phyloP scores from a whole-genome alignment of 2,113 vertebrate genomes.

The Macquaria ambigua region DNA sequence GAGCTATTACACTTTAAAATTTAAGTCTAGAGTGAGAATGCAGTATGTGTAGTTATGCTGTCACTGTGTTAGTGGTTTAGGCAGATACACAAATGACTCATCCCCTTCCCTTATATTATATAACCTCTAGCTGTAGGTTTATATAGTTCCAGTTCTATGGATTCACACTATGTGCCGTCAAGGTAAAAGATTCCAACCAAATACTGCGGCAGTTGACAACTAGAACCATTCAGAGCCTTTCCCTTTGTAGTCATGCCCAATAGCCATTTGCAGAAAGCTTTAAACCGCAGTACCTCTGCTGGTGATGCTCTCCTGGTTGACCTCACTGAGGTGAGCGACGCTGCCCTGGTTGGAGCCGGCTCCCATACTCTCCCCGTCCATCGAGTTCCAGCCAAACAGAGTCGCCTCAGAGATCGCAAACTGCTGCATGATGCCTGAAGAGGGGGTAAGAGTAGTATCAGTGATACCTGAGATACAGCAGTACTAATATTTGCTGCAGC shows the following conservation, averaged over 20 bases:
- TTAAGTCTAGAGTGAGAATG: background rate
- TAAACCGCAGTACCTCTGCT: conserved; percentile 80
- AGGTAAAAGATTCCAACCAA: background rate
- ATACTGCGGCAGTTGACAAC: background rate
- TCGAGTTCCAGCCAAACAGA: conserved; percentile 95
- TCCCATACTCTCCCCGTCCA: conserved; percentile 95
- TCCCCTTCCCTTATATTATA: background rate
- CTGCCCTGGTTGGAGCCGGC: conserved; percentile 95
- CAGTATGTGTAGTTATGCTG: background rate
- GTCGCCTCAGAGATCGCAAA: conserved; percentile 98
- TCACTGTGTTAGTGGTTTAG: background rate
- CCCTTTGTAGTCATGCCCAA: background rate
- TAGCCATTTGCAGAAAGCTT: background rate
- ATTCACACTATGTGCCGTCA: background rate
- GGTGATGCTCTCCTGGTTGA: conserved; percentile 94
- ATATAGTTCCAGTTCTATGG: background rate
- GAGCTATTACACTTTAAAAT: background rate
- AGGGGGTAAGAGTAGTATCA: background rate
- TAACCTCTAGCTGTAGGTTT: background rate
- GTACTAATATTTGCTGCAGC: background rate
- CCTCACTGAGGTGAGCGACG: conserved; percentile 91
- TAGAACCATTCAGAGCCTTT: background rate
- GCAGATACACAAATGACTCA: background rate
- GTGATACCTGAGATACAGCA: background rate
- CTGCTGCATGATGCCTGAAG: conserved; percentile 94